Conservation (phyloP, 30 jellyfish, hydroid and myxozoan genomes). For the Pseudorhiza aurosa region DNA sequence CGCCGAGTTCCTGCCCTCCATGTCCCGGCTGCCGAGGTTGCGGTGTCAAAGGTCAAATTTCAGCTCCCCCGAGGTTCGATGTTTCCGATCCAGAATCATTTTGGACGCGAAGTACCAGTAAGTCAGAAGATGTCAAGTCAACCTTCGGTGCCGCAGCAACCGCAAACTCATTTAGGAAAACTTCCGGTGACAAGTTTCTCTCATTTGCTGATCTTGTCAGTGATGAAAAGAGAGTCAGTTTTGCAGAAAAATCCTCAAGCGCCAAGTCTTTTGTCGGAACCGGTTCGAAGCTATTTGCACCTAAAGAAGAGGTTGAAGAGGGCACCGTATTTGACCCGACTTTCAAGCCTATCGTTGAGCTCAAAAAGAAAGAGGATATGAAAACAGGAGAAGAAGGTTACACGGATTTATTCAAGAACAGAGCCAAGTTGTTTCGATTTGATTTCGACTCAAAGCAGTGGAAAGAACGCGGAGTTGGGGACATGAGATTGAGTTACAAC, state of each 20-base stretch:
- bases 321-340: slow-evolving; percentile 51
- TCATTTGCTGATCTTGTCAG: slow-evolving; percentile 60
- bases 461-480: slow-evolving; percentile 89
- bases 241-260: not conserved
- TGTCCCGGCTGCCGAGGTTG: slow-evolving; percentile 75
- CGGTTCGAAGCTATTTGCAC: slow-evolving; percentile 45
- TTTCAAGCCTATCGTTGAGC: slow-evolving; percentile 50
- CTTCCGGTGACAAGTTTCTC: not conserved
- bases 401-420: slow-evolving; percentile 21
- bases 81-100: not conserved
- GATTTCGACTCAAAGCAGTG: slow-evolving; percentile 64
- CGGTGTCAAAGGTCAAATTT: not conserved
- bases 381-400: slow-evolving; percentile 75
- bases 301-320: slow-evolving; percentile 29
- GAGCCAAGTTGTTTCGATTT: slow-evolving; percentile 70
- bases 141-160: not conserved
- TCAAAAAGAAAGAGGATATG: slow-evolving; percentile 44
- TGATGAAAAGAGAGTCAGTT: not conserved
- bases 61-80: not conserved
- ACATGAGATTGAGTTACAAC: slow-evolving; percentile 45
- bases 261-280: slow-evolving; percentile 39
- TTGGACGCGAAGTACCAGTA: not conserved
- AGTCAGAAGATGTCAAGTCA: not conserved
- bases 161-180: not conserved
- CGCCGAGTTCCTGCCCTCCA: slow-evolving; percentile 47